Base-by-base conservation (phyloP, 2,113 vertebrate species). In the Microtus montanus region DNA sequence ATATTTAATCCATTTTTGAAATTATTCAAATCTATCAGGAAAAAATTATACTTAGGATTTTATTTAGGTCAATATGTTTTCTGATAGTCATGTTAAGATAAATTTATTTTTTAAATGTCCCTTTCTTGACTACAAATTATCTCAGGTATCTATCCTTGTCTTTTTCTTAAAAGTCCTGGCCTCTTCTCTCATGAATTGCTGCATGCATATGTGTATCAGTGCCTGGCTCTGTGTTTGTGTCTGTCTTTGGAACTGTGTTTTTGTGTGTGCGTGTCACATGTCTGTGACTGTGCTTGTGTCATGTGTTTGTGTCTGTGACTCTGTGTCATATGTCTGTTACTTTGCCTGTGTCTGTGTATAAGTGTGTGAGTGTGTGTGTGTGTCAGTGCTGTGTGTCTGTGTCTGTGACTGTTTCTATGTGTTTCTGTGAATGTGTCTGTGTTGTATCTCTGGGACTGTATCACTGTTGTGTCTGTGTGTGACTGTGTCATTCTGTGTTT, bases 1-100 rank as follows among this genome's bases (percentile, higher is more conserved):
- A 61, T 90, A 70, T 79, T 71, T 96, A 92, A 83, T 74, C 5
- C 73, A 83, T 78, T 64, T 89, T 70, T 92, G 2, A 86, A 92
- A 92, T 84, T 49, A 93, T 77, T 89, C 35, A 63, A 92, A 66
- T 92, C 13, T 88, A 38, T 73, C 71, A 86, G 52, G 38, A 93
- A 92, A 92, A 33, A 93, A 71, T 66, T 88, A 13, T 64, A 58
- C 71, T 66, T 64, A 87, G 20, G 19, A 78, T 85, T 90, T 91
- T 83, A 85, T 89, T 90, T 47, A 86, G 64, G 22, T 92, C 17
- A 30, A 7, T 41, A 58, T 11, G 35, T 84, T 96, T 84, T 49
- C 26, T 82, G 71, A 30, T 92, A 74, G 15, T 87, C 92, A 71
- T 66, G 64, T 52, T 77, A 54, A 92, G 11, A 93, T 30, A 44